These are phyloP conservation scores for Pelagia noctiluca DNA, from an alignment of 30 jellyfish, hydroid and myxozoan species.

Conservation along the genomic window DNA sequence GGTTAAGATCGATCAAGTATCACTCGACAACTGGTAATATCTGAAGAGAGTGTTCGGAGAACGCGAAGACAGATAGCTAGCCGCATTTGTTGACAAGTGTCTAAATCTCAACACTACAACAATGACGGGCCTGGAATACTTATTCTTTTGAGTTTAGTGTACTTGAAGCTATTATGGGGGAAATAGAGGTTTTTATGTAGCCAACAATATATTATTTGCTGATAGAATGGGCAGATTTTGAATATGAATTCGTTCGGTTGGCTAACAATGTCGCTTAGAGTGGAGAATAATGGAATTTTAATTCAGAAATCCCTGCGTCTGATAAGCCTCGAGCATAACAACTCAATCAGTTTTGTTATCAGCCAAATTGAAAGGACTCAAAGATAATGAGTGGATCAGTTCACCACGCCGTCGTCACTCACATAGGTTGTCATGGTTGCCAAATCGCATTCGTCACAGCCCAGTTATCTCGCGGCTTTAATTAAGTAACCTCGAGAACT, in stretches of 20 bases:
- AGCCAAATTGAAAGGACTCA: constrained; percentile 24
- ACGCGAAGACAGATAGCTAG: not conserved
- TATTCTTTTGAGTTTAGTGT: constrained; percentile 54
- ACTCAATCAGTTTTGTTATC: constrained; percentile 70
- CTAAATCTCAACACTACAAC: not conserved
- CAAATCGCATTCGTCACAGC: constrained; percentile 67
- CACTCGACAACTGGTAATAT: not conserved
- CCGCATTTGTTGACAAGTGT: not conserved
- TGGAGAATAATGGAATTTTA: constrained; percentile 38
- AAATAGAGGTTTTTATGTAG: constrained; percentile 61
- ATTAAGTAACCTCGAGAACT: too few relatives aligned
- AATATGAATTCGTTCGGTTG: constrained; percentile 50
- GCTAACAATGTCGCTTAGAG: constrained; percentile 67
- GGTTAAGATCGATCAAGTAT: too few relatives aligned
- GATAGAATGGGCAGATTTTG: constrained; percentile 63
- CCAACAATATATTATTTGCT: constrained; percentile 48
- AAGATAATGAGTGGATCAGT: constrained; percentile 66
- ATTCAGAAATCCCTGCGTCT: constrained; percentile 45
- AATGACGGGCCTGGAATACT: constrained; percentile 62
- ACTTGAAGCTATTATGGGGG: constrained; percentile 73
- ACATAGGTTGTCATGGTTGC: constrained; percentile 63
- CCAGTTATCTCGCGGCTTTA: too few relatives aligned
- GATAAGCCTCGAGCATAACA: constrained; percentile 67
- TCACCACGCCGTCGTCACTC: constrained; percentile 71
- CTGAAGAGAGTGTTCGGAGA: not conserved